These are phyloP conservation scores for Syrista parreyssii DNA, from an alignment of 2,888 invertebrate species.

Conservation along the genomic window DNA sequence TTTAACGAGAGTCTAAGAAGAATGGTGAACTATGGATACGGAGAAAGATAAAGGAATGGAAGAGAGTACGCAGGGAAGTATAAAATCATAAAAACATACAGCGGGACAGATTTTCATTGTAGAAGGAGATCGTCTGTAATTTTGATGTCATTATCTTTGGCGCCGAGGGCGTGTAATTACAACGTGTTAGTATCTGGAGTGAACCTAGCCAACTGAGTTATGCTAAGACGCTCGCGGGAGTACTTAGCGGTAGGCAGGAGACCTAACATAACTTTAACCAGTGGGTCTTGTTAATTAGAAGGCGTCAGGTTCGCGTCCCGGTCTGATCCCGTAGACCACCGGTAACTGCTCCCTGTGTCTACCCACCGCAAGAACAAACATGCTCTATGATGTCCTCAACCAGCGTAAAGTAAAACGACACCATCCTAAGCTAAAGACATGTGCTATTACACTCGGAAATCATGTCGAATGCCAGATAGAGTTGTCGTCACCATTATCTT, in stretches of 20 bases:
- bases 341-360: conserved; percentile 8
- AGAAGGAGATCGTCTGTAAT: conserved; percentile 28
- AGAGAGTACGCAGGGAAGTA: background rate
- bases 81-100: background rate
- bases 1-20: background rate
- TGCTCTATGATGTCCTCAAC: background rate
- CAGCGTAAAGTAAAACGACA: background rate
- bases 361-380: conserved; percentile 5
- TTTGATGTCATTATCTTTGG: conserved; percentile 39
- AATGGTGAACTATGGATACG: background rate
- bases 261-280: conserved; percentile 39
- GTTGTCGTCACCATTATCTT: no score
- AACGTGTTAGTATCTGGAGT: conserved; percentile 35
- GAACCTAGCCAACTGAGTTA: conserved; percentile 40
- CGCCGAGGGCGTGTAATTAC: conserved; percentile 47
- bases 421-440: background rate
- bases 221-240: conserved; percentile 46
- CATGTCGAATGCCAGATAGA: background rate
- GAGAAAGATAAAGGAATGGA: background rate
- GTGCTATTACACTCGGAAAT: background rate
- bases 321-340: background rate
- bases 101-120: background rate
- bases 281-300: conserved; percentile 43
- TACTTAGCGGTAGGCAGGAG: conserved; percentile 32
- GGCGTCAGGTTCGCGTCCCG: conserved; percentile 20